Conservation (phyloP, 2,888 invertebrate species). For the Agrochola macilenta region DNA sequence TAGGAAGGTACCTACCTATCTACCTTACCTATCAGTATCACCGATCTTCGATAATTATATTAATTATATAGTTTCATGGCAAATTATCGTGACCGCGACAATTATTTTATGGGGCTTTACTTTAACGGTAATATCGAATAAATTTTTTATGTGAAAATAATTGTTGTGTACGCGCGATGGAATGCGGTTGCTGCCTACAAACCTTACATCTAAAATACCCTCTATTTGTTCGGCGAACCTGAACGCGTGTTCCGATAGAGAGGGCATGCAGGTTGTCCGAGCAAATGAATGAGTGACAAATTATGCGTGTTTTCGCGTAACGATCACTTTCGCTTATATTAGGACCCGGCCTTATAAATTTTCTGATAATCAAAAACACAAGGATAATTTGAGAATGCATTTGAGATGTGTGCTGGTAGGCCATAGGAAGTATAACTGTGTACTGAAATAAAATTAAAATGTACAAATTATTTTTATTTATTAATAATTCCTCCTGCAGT, state of each 20-base stretch:
- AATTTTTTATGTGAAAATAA: background rate
- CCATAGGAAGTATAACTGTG: background rate
- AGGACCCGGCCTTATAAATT: background rate
- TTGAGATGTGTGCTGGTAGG: background rate
- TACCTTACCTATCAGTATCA: background rate
- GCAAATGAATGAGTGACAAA: too few species aligned
- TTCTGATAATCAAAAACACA: background rate
- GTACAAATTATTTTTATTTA: constrained; percentile 80
- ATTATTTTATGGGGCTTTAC: background rate
- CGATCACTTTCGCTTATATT: background rate
- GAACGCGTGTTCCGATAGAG: too few species aligned
- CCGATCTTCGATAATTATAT: background rate
- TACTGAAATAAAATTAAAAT: constrained; percentile 69
- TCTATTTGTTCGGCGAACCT: background rate
- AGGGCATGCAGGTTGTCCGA: too few species aligned
- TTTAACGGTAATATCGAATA: background rate
- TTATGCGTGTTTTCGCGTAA: too few species aligned
- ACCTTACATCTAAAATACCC: background rate
- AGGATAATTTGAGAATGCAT: background rate
- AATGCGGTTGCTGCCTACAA: background rate
- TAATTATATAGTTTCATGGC: background rate
- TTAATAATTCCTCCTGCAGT: constrained; percentile 86
- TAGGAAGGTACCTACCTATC: background rate
- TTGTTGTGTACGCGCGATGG: background rate
- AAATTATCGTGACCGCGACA: background rate